A percentile compares a stretch with the other conserved stretches of the same genome.
phyloP scores from a whole-genome alignment of 2,888 invertebrate genomes.

The Octodonta nipae region DNA sequence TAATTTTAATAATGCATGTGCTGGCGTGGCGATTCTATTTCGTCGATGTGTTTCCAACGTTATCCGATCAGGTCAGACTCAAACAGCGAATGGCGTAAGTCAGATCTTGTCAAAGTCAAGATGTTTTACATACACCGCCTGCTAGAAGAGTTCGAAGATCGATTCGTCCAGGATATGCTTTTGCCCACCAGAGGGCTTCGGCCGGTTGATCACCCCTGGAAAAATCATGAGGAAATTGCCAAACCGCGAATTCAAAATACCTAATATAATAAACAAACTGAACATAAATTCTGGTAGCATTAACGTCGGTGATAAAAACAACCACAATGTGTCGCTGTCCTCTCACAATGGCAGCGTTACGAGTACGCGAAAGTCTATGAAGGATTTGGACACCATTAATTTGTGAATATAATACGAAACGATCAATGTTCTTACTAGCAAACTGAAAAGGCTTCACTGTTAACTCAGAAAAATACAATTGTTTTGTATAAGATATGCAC shows the following conservation, averaged over 20 bases:
- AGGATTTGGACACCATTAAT: slow-evolving; percentile 62
- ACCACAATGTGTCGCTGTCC: neutral
- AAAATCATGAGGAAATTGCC: slow-evolving; percentile 85
- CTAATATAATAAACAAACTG: slow-evolving; percentile 39
- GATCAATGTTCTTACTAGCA: no score
- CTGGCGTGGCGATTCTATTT: slow-evolving; percentile 91
- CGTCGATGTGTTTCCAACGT: slow-evolving; percentile 77
- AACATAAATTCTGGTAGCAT: slow-evolving; percentile 26
- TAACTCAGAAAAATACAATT: no score
- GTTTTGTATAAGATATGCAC: slow-evolving; percentile 17
- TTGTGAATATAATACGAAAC: slow-evolving; percentile 34
- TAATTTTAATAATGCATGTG: slow-evolving; percentile 80
- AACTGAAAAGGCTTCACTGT: no score
- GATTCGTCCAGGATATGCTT: slow-evolving; percentile 92
- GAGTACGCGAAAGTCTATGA: slow-evolving; percentile 48
- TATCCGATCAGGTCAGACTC: slow-evolving; percentile 82
- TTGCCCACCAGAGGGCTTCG: slow-evolving; percentile 96
- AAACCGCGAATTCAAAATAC: slow-evolving; percentile 62
- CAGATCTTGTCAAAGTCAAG: slow-evolving; percentile 57
- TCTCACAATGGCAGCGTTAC: slow-evolving; percentile 11
- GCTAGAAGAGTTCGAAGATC: slow-evolving; percentile 73
- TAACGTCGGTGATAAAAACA: slow-evolving; percentile 7
- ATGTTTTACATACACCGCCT: slow-evolving; percentile 72
- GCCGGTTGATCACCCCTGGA: slow-evolving; percentile 90
- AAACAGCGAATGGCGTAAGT: slow-evolving; percentile 59